phyloP scores from a whole-genome alignment of 1,140 invertebrate genomes.

The Drosophila arawakana region DNA sequence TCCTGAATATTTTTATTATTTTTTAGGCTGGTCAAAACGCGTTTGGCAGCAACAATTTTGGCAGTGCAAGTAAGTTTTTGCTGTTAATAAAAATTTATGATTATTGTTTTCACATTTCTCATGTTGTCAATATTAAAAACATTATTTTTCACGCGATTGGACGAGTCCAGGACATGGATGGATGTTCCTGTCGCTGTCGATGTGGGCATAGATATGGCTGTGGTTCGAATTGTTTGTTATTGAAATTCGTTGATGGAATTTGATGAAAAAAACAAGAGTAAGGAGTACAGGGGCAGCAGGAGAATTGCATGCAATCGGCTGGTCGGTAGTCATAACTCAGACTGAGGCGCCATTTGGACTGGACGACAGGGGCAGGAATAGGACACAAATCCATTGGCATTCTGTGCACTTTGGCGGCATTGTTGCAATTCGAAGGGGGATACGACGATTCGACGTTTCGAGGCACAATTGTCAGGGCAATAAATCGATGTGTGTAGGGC shows the following conservation, averaged over 20 bases:
- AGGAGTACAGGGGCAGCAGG: slow-evolving; percentile 5
- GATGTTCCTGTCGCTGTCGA: slow-evolving; percentile 36
- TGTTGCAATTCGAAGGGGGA: slow-evolving; percentile 46
- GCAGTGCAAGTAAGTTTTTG: slow-evolving; percentile 26
- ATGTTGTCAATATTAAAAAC: slow-evolving; percentile 83
- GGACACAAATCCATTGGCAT: slow-evolving; percentile 75
- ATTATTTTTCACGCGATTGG: slow-evolving; percentile 78
- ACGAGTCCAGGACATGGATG: slow-evolving; percentile 51
- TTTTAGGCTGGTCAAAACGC: not conserved
- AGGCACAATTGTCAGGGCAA: slow-evolving; percentile 83
- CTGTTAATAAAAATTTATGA: slow-evolving; percentile 83
- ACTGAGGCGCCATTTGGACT: slow-evolving; percentile 51
- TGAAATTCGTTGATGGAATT: slow-evolving; percentile 81
- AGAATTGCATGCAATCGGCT: slow-evolving; percentile 70
- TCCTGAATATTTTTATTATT: not conserved
- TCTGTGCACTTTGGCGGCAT: slow-evolving; percentile 40
- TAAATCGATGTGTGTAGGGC: slow-evolving; percentile 84
- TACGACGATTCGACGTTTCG: slow-evolving; percentile 41
- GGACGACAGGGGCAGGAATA: slow-evolving; percentile 11
- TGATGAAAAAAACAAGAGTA: slow-evolving; percentile 24
- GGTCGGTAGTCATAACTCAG: slow-evolving; percentile 68
- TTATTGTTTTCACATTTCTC: slow-evolving; percentile 84
- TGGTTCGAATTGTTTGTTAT: slow-evolving; percentile 55
- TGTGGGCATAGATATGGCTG: slow-evolving; percentile 27
- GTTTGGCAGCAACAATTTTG: slow-evolving; percentile 37